Evolutionary conservation across 2,888 invertebrate species (phyloP), one percentile per base, ranked within the genome.

Genomic region (Lomographa bimaculata): DNA sequence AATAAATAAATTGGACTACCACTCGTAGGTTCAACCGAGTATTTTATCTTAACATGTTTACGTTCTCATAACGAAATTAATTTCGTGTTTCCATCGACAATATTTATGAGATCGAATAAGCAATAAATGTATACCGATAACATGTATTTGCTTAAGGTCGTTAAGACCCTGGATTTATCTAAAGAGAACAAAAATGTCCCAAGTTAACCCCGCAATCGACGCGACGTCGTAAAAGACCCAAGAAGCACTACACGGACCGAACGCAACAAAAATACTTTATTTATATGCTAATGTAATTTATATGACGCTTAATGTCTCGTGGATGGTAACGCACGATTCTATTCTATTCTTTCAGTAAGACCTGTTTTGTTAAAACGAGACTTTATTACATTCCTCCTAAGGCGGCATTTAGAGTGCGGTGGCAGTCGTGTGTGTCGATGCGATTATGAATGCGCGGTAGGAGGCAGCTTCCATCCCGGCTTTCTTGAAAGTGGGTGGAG

Each of bases 201-300:
- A 63, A 65, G 77, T 73, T 79, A 82, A 79, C 79, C 73, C 80
- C 70, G 69, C 64, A 32, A 61, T 61, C 74, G 75, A 69, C 71
- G 71, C 74, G 75, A 69, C 71, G 71, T 86, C 86, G 81, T 86
- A 87, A 89, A 85, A 79, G 81, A 77, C 64, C 75, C 75, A 71
- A 78, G 72, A 69, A 71, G 76, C 75, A 75, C 77, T 67, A 64
- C 70, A 71, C 70, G 66, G 66, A 74, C 76, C 74, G 57, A 58
- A 76, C 70, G 72, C 84, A 81, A 85, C 87, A 84, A 84, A 87
- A 85, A 87, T 89, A 85, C 86, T 89, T 89, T 87, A 89, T 89
- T 87, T 89, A 89, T 87, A 89, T 87, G 89, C 83, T 86, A 89
- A 89, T 87, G 89, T 89, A 86, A 89, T 87, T 89, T 89, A 89